Base-by-base conservation (phyloP, 2,888 invertebrate species). In the Megaustenia siamemsis region DNA sequence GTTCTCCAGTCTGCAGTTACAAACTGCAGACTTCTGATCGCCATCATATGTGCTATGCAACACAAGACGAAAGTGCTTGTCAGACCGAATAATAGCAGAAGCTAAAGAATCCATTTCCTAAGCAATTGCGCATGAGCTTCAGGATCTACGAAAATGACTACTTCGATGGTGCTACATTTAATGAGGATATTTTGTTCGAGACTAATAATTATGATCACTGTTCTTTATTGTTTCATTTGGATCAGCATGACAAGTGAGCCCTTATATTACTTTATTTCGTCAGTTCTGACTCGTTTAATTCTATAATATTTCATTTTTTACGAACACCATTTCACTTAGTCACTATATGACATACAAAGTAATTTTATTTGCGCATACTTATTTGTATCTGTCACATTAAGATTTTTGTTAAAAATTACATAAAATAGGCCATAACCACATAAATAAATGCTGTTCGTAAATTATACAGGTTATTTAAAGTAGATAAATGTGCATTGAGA, bases 201-300 rank as follows among this genome's bases (percentile, higher is more conserved):
- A 38, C 15, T 1, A 35, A 68, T 12, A 15, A 35, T 43, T 10
- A 45, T 45, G 43, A 15, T 35, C 45, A 45, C 71, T n/a, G 21
- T 45, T 28, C n/a, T 73, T 1, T 45, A 15, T 12, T 28, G 71
- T 45, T 28, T 73, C 43, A 38, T 73, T 43, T 28, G 15, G 15
- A 28, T 43, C 71, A 45, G 28, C 28, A 45, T 73, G 45, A 21
- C 71, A 73, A 45, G 71, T 73, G 45, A 73, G 28, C 28, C n/a
- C 24, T 43, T 73, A 10, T 68, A 68, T 68, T 35, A 3, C 24
- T 60, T 60, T 21, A 15, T n/a, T n/a, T n/a, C n/a, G n/a, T n/a
- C n/a, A n/a, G n/a, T n/a, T n/a, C n/a, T n/a, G n/a, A n/a, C n/a
- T n/a, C n/a, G n/a, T n/a, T n/a, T n/a, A n/a, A n/a, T n/a, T n/a